Evolutionary conservation across 2,797 vertebrate species (phyloP).

Genomic region (Ataeniobius toweri): DNA sequence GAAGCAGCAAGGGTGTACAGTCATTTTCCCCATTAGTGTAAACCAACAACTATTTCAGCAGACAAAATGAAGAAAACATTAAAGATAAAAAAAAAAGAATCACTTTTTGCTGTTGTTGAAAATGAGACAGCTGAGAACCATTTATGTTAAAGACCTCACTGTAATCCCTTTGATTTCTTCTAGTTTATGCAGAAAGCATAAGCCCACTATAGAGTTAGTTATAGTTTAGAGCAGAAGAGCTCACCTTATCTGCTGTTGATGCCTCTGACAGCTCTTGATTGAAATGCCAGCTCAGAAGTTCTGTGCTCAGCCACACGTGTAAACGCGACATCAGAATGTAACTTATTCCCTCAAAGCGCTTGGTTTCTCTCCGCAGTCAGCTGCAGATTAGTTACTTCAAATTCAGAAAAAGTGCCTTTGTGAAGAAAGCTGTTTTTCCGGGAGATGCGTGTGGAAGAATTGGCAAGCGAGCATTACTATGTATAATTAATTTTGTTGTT

Average conservation of each 20-base stretch:
- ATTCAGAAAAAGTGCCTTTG: constrained; percentile 69
- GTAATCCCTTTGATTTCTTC: constrained; percentile 38
- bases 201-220: constrained; percentile 42
- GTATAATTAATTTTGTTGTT: constrained; percentile 80
- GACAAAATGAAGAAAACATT: background rate
- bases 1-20: background rate
- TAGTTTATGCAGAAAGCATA: constrained; percentile 47
- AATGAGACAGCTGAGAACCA: constrained; percentile 11
- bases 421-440: constrained; percentile 67
- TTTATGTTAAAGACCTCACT: constrained; percentile 22
- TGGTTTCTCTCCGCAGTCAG: constrained; percentile 70
- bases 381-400: constrained; percentile 73
- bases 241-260: constrained; percentile 68
- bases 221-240: constrained; percentile 52
- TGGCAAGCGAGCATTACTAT: constrained; percentile 75
- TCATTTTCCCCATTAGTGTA: background rate
- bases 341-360: constrained; percentile 74
- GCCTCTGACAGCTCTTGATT: constrained; percentile 74
- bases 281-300: constrained; percentile 74
- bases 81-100: background rate
- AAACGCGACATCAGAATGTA: constrained; percentile 69
- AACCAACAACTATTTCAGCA: background rate
- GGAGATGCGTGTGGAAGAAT: constrained; percentile 68
- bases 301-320: constrained; percentile 74
- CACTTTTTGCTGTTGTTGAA: constrained; percentile 21